phyloP scores from a whole-genome alignment of 2,797 vertebrate genomes.

The Hirundo rustica region DNA sequence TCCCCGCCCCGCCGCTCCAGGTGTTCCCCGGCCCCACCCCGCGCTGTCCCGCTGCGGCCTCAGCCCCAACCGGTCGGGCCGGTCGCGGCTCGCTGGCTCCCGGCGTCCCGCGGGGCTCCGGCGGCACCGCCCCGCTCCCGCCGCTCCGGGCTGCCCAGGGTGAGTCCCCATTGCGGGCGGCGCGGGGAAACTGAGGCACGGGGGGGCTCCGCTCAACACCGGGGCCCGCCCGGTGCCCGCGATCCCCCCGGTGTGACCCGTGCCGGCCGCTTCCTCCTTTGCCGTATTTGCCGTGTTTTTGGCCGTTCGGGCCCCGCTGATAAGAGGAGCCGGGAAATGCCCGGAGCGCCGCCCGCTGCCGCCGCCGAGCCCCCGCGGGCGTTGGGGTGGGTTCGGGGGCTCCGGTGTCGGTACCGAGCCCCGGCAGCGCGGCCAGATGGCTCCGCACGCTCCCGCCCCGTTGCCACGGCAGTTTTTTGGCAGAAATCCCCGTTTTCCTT shows the following conservation, averaged over 20 bases:
- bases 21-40: neutral
- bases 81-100: neutral
- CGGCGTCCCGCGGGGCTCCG: neutral
- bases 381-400: neutral
- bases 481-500: neutral
- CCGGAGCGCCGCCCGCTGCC: neutral
- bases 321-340: neutral
- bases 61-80: neutral
- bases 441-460: neutral
- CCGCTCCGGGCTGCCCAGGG: neutral
- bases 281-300: rapidly evolving
- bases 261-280: neutral
- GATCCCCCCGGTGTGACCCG: neutral
- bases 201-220: no score
- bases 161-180: neutral
- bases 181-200: neutral
- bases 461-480: slow-evolving; percentile 25
- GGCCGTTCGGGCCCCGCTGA: neutral
- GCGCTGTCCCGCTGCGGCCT: neutral
- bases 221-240: no score
- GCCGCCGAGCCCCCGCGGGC: no score
- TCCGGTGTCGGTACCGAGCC: neutral
- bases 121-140: neutral
- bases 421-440: neutral
- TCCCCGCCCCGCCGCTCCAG: neutral